Evolutionary conservation across 2,797 vertebrate genomes (phyloP).

Genomic region (Karalla daura): DNA sequence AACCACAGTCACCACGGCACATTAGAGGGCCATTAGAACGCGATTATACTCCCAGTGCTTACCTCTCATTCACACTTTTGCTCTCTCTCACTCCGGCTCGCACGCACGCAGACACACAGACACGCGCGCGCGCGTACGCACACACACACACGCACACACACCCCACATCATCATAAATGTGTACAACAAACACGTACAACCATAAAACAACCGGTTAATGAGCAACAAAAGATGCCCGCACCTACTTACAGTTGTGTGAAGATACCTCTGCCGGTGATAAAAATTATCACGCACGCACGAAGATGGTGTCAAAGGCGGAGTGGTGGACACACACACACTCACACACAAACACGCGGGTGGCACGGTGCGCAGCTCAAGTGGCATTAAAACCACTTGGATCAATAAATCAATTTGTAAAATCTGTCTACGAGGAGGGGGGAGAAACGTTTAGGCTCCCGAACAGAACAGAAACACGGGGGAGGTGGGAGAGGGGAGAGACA

Average conservation of each 20-base stretch:
- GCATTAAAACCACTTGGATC: conserved; percentile 60
- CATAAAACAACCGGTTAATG: conserved; percentile 73
- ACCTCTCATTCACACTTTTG: conserved; percentile 80
- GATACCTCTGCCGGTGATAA: conserved; percentile 60
- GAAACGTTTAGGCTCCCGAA: conserved; percentile 39
- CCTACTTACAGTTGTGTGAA: conserved; percentile 65
- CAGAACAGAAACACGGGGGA: conserved; percentile 40
- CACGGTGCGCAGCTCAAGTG: conserved; percentile 40
- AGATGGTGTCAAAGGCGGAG: background rate
- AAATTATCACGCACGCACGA: conserved; percentile 15
- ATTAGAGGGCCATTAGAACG: conserved; percentile 85
- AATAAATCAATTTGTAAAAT: conserved; percentile 75
- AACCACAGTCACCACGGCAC: conserved; percentile 84
- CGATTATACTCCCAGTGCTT: conserved; percentile 84
- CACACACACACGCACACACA: conserved; percentile 10
- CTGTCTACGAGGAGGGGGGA: conserved; percentile 43
- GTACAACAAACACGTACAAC: conserved; percentile 61
- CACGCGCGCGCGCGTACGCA: conserved; percentile 28
- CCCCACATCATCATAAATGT: conserved; percentile 60
- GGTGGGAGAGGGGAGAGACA: conserved; percentile 33
- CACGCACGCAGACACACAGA: conserved; percentile 40
- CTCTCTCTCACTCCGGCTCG: conserved; percentile 62
- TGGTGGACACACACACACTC: conserved; percentile 17
- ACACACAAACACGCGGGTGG: too few relatives aligned
- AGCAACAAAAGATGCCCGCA: conserved; percentile 65